Evolutionary conservation across 53 echinoderm and acorn worm species (phyloP).

Genomic region (Henricia sp.): DNA sequence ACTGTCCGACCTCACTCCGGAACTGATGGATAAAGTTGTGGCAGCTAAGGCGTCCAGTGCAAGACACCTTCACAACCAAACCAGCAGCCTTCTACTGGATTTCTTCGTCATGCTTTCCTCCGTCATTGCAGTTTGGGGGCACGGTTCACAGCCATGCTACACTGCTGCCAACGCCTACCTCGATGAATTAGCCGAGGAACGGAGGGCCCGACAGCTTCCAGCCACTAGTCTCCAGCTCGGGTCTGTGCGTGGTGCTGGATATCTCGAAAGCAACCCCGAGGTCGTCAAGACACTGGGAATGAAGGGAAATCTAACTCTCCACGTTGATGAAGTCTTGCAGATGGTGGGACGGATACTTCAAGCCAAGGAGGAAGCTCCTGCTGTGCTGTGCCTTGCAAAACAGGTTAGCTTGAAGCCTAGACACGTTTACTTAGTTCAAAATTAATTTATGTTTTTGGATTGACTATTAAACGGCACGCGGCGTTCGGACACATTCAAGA

Average conservation of each 20-base stretch:
- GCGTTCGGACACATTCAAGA: neutral
- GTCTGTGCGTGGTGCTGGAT: slow-evolving; percentile 68
- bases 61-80: slow-evolving; percentile 53
- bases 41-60: slow-evolving; percentile 62
- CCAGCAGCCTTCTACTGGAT: slow-evolving; percentile 66
- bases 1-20: slow-evolving; percentile 44
- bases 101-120: slow-evolving; percentile 75
- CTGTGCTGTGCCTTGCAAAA: slow-evolving; percentile 79
- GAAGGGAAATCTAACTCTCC: slow-evolving; percentile 57
- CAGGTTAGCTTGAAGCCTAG: slow-evolving; percentile 52
- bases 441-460: too few species aligned
- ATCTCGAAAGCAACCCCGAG: slow-evolving; percentile 2
- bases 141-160: slow-evolving; percentile 72
- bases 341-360: slow-evolving; percentile 66
- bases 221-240: slow-evolving; percentile 77
- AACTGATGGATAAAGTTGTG: slow-evolving; percentile 47
- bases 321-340: slow-evolving; percentile 72
- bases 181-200: slow-evolving; percentile 64
- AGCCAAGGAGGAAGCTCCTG: slow-evolving; percentile 55
- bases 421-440: too few species aligned
- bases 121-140: slow-evolving; percentile 66
- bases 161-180: slow-evolving; percentile 64
- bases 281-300: neutral
- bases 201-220: slow-evolving; percentile 61
- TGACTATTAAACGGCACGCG: too few species aligned